These are phyloP conservation scores for Bungarus multicinctus DNA, from an alignment of 2,113 vertebrate species.

Conservation along the genomic window DNA sequence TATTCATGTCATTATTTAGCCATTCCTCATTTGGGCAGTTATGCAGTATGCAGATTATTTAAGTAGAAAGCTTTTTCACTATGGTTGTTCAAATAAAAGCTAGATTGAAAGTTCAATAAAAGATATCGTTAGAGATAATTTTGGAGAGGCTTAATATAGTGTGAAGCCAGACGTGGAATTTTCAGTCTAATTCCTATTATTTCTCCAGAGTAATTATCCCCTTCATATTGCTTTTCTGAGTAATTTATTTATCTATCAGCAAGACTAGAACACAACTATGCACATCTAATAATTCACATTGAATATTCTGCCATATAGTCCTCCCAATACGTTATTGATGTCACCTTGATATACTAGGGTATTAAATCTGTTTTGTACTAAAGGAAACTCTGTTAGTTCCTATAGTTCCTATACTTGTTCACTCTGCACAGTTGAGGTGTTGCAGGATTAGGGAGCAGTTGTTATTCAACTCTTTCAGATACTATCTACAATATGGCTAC, in stretches of 20 bases:
- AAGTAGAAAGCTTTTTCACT: not conserved
- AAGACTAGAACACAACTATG: not conserved
- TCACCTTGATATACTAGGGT: not conserved
- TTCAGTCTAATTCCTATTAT: conserved; percentile 5
- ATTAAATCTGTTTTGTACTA: not conserved
- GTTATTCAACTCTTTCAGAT: not conserved
- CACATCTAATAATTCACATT: not conserved
- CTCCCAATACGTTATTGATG: not conserved
- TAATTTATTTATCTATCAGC: not conserved
- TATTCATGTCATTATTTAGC: conserved; percentile 12
- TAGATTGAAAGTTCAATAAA: not conserved
- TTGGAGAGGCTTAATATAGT: rapidly evolving
- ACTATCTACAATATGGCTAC: not conserved
- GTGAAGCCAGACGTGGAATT: not conserved
- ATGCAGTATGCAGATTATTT: not conserved
- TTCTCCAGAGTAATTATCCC: not conserved
- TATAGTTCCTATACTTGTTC: not conserved
- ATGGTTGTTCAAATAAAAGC: not conserved
- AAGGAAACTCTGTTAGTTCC: not conserved
- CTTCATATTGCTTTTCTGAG: not conserved
- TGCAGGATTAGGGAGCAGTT: not conserved
- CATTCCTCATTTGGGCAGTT: not conserved
- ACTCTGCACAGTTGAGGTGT: not conserved
- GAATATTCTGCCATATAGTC: not conserved
- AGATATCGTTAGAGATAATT: not conserved